Evolutionary conservation across 2,888 invertebrate genomes (phyloP).

Genomic region (Ophion slaviceki): DNA sequence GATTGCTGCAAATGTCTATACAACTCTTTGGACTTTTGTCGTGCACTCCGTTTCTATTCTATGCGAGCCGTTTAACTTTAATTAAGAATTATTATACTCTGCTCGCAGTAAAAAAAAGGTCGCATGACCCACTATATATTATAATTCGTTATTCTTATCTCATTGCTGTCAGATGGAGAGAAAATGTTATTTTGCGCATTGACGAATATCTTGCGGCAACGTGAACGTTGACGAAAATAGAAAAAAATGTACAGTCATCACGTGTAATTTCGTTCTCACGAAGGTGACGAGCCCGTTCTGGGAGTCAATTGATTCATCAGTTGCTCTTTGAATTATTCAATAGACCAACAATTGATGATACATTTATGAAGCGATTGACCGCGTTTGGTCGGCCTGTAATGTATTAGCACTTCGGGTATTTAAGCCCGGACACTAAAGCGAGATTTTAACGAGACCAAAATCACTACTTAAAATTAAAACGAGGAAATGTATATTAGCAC

Average conservation of each 20-base stretch:
- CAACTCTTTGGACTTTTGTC: no score
- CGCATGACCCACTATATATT: no score
- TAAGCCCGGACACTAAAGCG: neutral
- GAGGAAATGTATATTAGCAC: neutral
- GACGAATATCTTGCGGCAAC: neutral
- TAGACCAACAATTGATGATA: neutral
- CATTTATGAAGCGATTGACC: neutral
- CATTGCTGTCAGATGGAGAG: no score
- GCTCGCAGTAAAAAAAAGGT: no score
- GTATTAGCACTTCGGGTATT: neutral
- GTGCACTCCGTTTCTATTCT: no score
- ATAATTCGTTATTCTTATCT: no score
- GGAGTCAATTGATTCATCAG: constrained; percentile 6
- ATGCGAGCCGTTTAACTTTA: no score
- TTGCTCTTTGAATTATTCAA: constrained; percentile 16
- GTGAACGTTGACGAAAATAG: neutral
- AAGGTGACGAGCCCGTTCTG: neutral
- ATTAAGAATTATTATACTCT: no score
- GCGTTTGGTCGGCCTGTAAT: neutral
- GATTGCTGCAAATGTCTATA: no score
- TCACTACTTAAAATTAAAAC: neutral
- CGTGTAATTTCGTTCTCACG: neutral
- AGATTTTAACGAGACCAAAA: neutral
- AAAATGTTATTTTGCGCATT: neutral
- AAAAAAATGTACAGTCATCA: neutral